Evolutionary conservation across 2,113 vertebrate species (phyloP).

Genomic region (Phalacrocorax carbo): DNA sequence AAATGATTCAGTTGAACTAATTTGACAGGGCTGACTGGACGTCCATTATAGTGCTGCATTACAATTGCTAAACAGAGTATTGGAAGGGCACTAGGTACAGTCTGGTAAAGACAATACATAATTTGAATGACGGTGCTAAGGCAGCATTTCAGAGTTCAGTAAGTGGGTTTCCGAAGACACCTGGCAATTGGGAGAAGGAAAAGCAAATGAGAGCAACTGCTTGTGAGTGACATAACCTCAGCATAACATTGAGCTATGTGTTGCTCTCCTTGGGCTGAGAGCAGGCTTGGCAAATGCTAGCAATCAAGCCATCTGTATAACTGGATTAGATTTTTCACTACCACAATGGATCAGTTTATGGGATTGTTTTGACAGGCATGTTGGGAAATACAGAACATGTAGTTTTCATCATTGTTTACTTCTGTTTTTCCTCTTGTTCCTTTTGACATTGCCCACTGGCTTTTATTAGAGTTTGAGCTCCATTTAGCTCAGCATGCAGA

Average conservation of each 20-base stretch:
- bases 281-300: not conserved
- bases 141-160: not conserved
- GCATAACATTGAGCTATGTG: not conserved
- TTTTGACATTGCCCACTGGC: slow-evolving; percentile 27
- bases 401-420: slow-evolving; percentile 38
- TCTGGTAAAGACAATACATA: slow-evolving; percentile 11
- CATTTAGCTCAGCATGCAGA: slow-evolving; percentile 21
- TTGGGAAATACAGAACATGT: slow-evolving; percentile 46
- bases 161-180: slow-evolving; percentile 11
- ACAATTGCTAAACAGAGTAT: slow-evolving; percentile 42
- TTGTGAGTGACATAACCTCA: slow-evolving; percentile 33
- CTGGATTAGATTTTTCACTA: not conserved
- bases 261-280: slow-evolving; percentile 32
- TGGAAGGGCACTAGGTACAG: slow-evolving; percentile 39
- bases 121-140: not conserved
- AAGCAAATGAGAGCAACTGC: slow-evolving; percentile 29
- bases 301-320: slow-evolving; percentile 45
- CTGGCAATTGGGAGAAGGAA: slow-evolving; percentile 3
- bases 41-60: slow-evolving; percentile 36
- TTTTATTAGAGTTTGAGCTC: slow-evolving; percentile 12
- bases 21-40: slow-evolving; percentile 42
- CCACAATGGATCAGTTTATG: slow-evolving; percentile 34
- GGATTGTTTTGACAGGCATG: slow-evolving; percentile 41
- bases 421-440: slow-evolving; percentile 22
- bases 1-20: slow-evolving; percentile 57